Conservation (phyloP, 1,140 invertebrate genomes). For the Chelonus insularis region DNA sequence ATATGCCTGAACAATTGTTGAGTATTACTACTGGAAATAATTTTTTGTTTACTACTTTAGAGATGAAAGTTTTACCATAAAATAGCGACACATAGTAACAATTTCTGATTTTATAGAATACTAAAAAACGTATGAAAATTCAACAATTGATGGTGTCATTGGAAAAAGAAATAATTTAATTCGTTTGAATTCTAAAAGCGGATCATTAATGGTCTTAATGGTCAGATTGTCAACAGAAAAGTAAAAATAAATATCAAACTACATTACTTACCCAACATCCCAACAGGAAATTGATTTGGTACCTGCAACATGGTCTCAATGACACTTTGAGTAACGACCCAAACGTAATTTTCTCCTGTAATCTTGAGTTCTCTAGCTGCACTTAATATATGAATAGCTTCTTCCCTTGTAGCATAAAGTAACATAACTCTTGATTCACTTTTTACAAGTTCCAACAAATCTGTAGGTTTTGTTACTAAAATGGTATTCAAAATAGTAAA, state of each 20-base stretch:
- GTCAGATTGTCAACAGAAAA: neutral
- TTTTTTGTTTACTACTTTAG: too few relatives aligned
- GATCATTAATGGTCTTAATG: too few relatives aligned
- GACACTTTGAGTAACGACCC: constrained; percentile 95
- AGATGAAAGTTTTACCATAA: too few relatives aligned
- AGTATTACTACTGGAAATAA: too few relatives aligned
- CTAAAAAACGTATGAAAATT: too few relatives aligned
- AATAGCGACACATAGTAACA: too few relatives aligned
- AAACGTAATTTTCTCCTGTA: constrained; percentile 93
- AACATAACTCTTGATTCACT: constrained; percentile 93
- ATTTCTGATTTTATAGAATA: too few relatives aligned
- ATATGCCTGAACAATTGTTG: too few relatives aligned
- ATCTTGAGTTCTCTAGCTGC: constrained; percentile 81
- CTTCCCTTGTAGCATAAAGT: constrained; percentile 85
- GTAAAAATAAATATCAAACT: neutral
- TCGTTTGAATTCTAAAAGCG: too few relatives aligned
- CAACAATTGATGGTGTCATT: too few relatives aligned
- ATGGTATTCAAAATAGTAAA: constrained; percentile 85
- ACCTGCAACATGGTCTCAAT: constrained; percentile 78
- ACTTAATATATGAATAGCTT: constrained; percentile 82
- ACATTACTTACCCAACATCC: constrained; percentile 83
- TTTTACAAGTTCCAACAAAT: constrained; percentile 78
- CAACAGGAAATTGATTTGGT: constrained; percentile 84
- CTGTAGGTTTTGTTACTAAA: constrained; percentile 71
- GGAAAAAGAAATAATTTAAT: too few relatives aligned